A percentile compares a stretch with the other conserved stretches of the same genome.
These are phyloP conservation scores for Ferrisia virgata DNA, from an alignment of 2,888 invertebrate genomes.

Conservation along the genomic window DNA sequence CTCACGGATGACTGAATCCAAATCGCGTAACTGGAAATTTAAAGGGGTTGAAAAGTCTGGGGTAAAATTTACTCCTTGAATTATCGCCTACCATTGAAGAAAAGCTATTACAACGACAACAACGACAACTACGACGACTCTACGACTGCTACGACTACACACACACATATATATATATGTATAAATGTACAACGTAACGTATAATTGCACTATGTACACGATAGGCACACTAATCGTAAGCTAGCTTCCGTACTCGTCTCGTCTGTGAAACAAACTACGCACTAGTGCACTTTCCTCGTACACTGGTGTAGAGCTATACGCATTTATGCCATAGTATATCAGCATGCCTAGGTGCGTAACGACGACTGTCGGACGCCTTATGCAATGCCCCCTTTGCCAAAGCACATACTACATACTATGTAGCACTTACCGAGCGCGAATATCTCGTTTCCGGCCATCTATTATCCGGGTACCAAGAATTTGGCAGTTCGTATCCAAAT, in stretches of 20 bases:
- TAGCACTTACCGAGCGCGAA: slow-evolving; percentile 1
- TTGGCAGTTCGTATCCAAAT: not conserved
- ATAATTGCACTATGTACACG: too few species aligned
- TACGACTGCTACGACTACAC: too few species aligned
- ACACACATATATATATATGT: too few species aligned
- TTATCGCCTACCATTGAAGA: slow-evolving; percentile 5
- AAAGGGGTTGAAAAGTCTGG: not conserved
- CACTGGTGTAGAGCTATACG: too few species aligned
- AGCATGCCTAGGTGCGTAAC: slow-evolving; percentile 11
- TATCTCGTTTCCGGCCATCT: slow-evolving; percentile 23
- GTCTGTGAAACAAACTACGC: not conserved
- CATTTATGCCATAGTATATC: too few species aligned
- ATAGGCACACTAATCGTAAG: not conserved
- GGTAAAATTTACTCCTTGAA: slow-evolving; percentile 1
- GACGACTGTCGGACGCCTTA: slow-evolving; percentile 14
- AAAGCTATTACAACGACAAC: slow-evolving; percentile 13
- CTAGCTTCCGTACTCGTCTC: not conserved
- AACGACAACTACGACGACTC: not conserved
- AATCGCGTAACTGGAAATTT: not conserved
- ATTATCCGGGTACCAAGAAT: not conserved
- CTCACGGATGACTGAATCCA: not conserved
- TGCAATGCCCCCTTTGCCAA: not conserved
- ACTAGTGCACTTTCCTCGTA: not conserved
- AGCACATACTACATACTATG: too few species aligned
- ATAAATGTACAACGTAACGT: too few species aligned